Percentiles rank a stretch among this genome's conserved stretches.
Conservation (phyloP, 2,888 invertebrate genomes). For the Colletes collaris region DNA sequence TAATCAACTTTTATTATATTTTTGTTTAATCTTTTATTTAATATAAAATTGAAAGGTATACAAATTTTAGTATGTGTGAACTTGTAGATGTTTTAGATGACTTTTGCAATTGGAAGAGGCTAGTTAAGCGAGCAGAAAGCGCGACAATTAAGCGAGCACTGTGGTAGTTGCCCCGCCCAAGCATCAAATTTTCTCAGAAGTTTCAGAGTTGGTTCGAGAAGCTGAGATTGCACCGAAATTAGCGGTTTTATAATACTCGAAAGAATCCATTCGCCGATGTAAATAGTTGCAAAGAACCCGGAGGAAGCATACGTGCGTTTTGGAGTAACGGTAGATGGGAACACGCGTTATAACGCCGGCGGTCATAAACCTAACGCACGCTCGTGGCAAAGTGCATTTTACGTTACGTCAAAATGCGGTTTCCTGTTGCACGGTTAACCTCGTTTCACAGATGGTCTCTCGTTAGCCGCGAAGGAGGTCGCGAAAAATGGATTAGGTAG, state of each 20-base stretch:
- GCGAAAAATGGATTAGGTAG: constrained; percentile 73
- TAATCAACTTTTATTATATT: no score
- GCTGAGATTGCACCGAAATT: constrained; percentile 28
- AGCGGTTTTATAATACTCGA: constrained; percentile 16
- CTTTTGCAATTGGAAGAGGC: no score
- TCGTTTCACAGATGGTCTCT: constrained; percentile 69
- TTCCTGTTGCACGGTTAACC: constrained; percentile 73
- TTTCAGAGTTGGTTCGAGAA: not conserved
- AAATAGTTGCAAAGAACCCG: constrained; percentile 43
- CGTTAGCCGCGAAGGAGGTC: constrained; percentile 70
- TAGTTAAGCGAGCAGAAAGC: no score
- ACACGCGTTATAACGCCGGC: constrained; percentile 43
- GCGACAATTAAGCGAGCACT: no score
- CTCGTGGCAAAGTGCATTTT: not conserved
- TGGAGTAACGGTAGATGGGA: constrained; percentile 53
- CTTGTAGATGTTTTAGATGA: no score
- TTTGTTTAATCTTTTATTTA: no score
- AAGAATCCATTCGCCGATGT: constrained; percentile 46
- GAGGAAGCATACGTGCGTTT: constrained; percentile 43
- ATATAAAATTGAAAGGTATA: no score
- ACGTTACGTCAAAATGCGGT: constrained; percentile 50
- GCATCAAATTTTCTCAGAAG: constrained; percentile 1
- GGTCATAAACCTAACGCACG: constrained; percentile 27
- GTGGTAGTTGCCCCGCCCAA: not conserved
- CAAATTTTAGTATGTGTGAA: no score